Evolutionary conservation across 2,113 vertebrate genomes (phyloP).

Genomic region (Peromyscus leucopus): DNA sequence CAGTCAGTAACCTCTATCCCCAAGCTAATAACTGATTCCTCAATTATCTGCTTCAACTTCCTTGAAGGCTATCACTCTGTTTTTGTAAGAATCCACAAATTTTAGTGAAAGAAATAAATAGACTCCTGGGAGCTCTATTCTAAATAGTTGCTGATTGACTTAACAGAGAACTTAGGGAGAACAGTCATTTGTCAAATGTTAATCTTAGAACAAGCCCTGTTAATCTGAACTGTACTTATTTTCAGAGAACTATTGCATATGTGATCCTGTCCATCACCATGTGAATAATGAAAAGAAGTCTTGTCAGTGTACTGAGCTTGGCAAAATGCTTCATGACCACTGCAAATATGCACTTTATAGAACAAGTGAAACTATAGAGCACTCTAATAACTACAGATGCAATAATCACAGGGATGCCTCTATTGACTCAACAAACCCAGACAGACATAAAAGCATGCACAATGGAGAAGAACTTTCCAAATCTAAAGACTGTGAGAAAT

Average conservation of each 20-base stretch:
- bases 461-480: not conserved
- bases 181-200: not conserved
- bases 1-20: not conserved
- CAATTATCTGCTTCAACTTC: not conserved
- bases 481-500: not conserved
- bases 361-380: not conserved
- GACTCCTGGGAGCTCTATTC: not conserved
- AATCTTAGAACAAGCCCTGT: not conserved
- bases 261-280: not conserved
- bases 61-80: not conserved
- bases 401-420: not conserved
- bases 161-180: not conserved
- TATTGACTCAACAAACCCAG: not conserved
- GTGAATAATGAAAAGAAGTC: not conserved
- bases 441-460: not conserved
- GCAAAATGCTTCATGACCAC: not conserved
- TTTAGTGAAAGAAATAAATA: not conserved
- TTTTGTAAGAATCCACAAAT: not conserved
- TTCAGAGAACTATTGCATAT: not conserved
- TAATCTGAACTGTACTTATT: not conserved
- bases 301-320: not conserved
- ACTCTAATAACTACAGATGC: not conserved
- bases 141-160: not conserved
- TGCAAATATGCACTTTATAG: not conserved
- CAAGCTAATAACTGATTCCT: not conserved